These are phyloP conservation scores for Amniataba percoides DNA, from an alignment of 2,797 vertebrate genomes.

Conservation along the genomic window DNA sequence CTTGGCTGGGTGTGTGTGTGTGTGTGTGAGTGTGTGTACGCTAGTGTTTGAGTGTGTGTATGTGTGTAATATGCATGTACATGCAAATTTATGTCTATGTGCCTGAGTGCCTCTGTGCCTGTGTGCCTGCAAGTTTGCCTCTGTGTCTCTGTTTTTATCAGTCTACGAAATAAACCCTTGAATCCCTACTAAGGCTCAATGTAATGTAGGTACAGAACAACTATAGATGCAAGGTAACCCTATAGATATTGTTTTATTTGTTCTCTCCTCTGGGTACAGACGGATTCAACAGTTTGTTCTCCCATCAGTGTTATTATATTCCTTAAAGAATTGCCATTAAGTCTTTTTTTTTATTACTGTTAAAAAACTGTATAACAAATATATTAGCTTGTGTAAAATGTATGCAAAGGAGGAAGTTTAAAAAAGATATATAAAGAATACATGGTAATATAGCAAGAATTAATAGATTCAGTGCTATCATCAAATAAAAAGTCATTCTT, in stretches of 20 bases:
- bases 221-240: constrained; percentile 33
- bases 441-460: neutral
- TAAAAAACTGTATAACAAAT: neutral
- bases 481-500: neutral
- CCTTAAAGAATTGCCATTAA: constrained; percentile 16
- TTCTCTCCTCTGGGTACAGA: constrained; percentile 12
- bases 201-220: constrained; percentile 44
- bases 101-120: constrained; percentile 70
- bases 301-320: constrained; percentile 4
- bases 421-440: neutral
- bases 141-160: constrained; percentile 66
- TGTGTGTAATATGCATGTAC: constrained; percentile 69
- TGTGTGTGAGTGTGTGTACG: constrained; percentile 7
- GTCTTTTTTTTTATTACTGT: neutral
- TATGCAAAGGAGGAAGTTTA: neutral
- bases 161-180: constrained; percentile 42
- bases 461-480: neutral
- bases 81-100: constrained; percentile 76
- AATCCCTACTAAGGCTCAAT: constrained; percentile 44
- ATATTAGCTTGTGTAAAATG: neutral
- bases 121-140: constrained; percentile 67
- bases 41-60: constrained; percentile 27
- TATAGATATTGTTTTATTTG: constrained; percentile 39
- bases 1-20: constrained; percentile 48
- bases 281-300: constrained; percentile 11